These are phyloP conservation scores for Parnassius mnemosyne DNA, from an alignment of 2,888 invertebrate genomes.

Conservation along the genomic window DNA sequence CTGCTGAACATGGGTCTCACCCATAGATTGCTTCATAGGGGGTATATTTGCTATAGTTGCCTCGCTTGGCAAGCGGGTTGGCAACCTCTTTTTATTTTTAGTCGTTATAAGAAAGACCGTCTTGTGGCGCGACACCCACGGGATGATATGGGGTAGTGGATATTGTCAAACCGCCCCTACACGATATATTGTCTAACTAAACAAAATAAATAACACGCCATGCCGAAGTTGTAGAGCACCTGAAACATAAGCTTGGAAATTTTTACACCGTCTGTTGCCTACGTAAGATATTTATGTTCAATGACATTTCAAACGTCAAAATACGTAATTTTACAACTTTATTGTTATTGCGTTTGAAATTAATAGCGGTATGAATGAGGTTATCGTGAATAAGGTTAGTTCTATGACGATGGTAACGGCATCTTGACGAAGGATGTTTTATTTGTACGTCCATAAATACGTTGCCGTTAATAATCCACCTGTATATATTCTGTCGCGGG, in stretches of 20 bases:
- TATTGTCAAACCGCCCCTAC: too few relatives aligned
- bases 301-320: conserved; percentile 8
- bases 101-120: too few relatives aligned
- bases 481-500: too few relatives aligned
- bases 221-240: conserved; percentile 8
- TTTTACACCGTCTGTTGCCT: conserved; percentile 7
- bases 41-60: too few relatives aligned
- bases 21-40: too few relatives aligned
- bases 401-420: conserved; percentile 1
- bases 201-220: not conserved
- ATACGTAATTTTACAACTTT: conserved; percentile 21
- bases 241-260: conserved; percentile 6
- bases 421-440: not conserved
- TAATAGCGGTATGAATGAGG: conserved; percentile 13
- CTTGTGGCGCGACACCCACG: too few relatives aligned
- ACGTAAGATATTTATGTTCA: conserved; percentile 5
- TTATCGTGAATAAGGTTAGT: conserved; percentile 18
- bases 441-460: not conserved
- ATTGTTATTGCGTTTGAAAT: conserved; percentile 10
- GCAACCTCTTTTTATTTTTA: too few relatives aligned
- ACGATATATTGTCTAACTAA: too few relatives aligned
- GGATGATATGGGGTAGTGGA: too few relatives aligned
- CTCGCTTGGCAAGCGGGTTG: too few relatives aligned
- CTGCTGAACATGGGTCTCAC: too few relatives aligned
- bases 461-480: too few relatives aligned